Evolutionary conservation across 1,140 invertebrate species (phyloP).

Genomic region (Halictus rubicundus): DNA sequence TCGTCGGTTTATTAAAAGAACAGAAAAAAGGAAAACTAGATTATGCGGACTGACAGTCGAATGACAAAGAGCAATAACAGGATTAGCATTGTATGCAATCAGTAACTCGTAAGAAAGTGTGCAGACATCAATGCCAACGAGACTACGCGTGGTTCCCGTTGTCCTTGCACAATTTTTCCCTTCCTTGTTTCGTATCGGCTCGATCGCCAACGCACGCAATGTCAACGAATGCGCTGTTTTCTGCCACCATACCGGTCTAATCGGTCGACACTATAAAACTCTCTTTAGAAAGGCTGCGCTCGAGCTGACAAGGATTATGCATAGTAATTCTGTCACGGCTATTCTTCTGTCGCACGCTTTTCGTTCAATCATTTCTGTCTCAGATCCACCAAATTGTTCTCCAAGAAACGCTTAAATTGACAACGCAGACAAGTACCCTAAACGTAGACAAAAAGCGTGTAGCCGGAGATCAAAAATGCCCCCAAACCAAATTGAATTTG

Average conservation of each 20-base stretch:
- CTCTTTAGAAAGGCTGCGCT: constrained; percentile 16
- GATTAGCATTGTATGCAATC: neutral
- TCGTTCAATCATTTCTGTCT: too few species aligned
- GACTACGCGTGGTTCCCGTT: constrained; percentile 2
- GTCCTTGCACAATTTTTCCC: constrained; percentile 39
- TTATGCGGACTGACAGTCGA: neutral
- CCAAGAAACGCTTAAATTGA: too few species aligned
- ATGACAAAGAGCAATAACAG: neutral
- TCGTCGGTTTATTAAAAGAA: neutral
- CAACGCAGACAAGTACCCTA: too few species aligned
- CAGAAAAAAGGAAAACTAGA: too few species aligned
- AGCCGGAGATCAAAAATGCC: too few species aligned
- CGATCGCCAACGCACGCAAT: constrained; percentile 20
- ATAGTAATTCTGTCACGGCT: too few species aligned
- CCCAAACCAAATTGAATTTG: too few species aligned
- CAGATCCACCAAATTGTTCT: too few species aligned
- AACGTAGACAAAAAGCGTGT: too few species aligned
- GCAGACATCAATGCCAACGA: constrained; percentile 41
- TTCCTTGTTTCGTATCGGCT: neutral
- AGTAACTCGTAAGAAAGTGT: neutral
- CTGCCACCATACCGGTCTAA: neutral
- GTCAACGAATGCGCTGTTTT: constrained; percentile 21
- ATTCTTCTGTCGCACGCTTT: too few species aligned
- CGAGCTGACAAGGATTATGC: too few species aligned
- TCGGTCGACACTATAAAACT: neutral